Percentiles rank a stretch among this genome's conserved stretches.
These are phyloP conservation scores for Neelides folsomi DNA, from an alignment of 2,888 invertebrate genomes.

Conservation along the genomic window DNA sequence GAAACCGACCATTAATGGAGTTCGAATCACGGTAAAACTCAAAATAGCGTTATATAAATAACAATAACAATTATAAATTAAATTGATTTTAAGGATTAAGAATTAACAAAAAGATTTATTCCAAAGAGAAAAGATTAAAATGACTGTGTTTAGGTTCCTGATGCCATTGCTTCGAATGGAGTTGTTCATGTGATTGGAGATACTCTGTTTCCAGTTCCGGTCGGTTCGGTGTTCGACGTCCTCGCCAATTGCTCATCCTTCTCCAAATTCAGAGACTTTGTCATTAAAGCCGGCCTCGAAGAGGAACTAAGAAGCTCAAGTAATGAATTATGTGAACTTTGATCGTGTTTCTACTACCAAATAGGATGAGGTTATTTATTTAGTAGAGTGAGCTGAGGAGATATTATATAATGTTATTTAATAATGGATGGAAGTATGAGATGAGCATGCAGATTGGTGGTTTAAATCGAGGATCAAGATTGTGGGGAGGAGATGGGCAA, in stretches of 20 bases:
- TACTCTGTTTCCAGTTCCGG: slow-evolving; percentile 33
- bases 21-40: no score
- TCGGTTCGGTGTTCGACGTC: slow-evolving; percentile 31
- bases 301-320: slow-evolving; percentile 29
- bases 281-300: slow-evolving; percentile 29
- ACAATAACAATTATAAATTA: slow-evolving; percentile 2
- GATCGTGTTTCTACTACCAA: no score
- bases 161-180: slow-evolving; percentile 33
- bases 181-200: slow-evolving; percentile 33
- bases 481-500: no score
- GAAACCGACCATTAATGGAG: slow-evolving; percentile 18
- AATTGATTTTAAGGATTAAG: not conserved
- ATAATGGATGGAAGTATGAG: no score
- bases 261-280: slow-evolving; percentile 27
- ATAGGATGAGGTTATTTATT: no score
- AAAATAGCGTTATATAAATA: no score
- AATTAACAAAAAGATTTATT: no score
- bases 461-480: no score
- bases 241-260: slow-evolving; percentile 32
- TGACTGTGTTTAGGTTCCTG: slow-evolving; percentile 21
- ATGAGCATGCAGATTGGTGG: no score
- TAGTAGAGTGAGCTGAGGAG: no score
- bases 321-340: slow-evolving; percentile 10
- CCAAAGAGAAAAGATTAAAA: no score
- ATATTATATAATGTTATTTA: no score